Percentiles rank a stretch among this genome's conserved stretches.
phyloP scores from a whole-genome alignment of 2,888 invertebrate species.

The Ernsta delagoae region DNA sequence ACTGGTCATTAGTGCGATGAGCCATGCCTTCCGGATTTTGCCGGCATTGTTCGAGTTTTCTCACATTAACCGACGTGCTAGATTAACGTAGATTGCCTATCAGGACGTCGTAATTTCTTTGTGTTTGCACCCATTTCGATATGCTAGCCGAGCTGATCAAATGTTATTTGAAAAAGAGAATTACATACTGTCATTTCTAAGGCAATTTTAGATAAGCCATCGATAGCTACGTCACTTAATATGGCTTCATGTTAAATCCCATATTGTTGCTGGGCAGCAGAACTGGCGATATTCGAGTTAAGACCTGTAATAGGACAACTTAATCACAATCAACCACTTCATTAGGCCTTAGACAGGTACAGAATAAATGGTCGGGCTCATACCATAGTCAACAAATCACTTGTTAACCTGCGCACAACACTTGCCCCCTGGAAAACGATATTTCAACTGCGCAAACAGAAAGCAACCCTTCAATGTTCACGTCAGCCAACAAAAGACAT shows the following conservation, averaged over 20 bases:
- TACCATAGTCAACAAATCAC: constrained; percentile 24
- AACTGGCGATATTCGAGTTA: no score
- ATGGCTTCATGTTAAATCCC: no score
- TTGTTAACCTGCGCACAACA: constrained; percentile 18
- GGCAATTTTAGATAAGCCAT: no score
- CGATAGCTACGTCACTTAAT: no score
- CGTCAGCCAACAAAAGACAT: constrained; percentile 39
- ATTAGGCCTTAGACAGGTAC: not conserved
- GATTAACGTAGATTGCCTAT: constrained; percentile 43
- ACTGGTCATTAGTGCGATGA: constrained; percentile 72
- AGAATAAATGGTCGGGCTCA: not conserved
- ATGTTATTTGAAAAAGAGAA: not conserved
- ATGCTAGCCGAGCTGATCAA: constrained; percentile 21
- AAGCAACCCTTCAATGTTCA: constrained; percentile 41
- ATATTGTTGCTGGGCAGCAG: no score
- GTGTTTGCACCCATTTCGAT: constrained; percentile 20
- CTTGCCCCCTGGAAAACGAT: constrained; percentile 28
- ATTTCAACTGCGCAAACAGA: constrained; percentile 23
- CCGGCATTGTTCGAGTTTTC: constrained; percentile 68
- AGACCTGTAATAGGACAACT: not conserved
- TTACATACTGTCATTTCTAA: no score
- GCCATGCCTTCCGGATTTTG: constrained; percentile 71
- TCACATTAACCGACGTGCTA: constrained; percentile 60
- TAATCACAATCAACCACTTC: constrained; percentile 6
- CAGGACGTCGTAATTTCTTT: constrained; percentile 28